Conservation (phyloP, 2,888 invertebrate species). For the Rapana venosa region DNA sequence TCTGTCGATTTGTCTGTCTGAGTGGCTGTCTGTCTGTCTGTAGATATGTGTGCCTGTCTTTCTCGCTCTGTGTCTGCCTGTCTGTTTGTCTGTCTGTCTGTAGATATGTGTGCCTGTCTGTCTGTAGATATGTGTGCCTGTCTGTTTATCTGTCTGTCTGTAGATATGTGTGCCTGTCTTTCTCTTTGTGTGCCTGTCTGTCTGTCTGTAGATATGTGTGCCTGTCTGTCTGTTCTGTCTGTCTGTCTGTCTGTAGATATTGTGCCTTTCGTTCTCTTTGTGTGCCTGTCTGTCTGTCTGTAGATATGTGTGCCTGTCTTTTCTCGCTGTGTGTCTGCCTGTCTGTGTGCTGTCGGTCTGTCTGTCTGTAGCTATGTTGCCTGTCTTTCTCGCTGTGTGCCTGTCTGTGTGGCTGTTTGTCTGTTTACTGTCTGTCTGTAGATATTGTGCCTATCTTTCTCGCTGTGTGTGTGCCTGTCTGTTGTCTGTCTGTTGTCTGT, state of each 20-base stretch:
- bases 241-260: not conserved
- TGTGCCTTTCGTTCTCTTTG: not conserved
- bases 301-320: not conserved
- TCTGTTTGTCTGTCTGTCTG: not conserved
- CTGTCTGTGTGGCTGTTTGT: not conserved
- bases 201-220: not conserved
- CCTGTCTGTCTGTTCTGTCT: not conserved
- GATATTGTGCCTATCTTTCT: not conserved
- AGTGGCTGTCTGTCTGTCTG: not conserved
- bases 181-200: not conserved
- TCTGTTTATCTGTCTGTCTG: not conserved
- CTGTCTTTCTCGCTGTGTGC: not conserved
- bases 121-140: not conserved
- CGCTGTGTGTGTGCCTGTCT: not conserved
- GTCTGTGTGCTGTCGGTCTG: not conserved
- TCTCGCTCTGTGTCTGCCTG: conserved; percentile 3
- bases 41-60: not conserved
- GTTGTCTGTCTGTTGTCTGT: not conserved
- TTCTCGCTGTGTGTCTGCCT: not conserved
- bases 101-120: not conserved
- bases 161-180: conserved; percentile 12
- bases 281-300: not conserved
- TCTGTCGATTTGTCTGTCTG: not conserved
- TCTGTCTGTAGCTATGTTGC: not conserved
- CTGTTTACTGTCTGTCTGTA: not conserved